Evolutionary conservation across 2,888 invertebrate species (phyloP).

Genomic region (Leucophenga maculata): DNA sequence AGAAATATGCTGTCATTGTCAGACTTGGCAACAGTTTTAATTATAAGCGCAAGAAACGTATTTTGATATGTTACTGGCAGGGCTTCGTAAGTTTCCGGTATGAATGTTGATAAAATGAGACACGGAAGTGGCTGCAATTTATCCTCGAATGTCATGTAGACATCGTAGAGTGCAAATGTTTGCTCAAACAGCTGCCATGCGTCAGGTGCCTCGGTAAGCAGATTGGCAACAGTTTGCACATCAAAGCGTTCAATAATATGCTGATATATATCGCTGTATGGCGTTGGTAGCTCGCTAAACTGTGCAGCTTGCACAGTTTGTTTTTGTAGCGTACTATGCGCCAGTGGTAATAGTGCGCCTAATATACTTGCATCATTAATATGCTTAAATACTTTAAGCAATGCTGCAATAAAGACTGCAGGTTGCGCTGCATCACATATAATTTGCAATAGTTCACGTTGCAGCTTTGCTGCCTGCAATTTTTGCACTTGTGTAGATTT

Average conservation of each 20-base stretch:
- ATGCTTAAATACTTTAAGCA: constrained; percentile 60
- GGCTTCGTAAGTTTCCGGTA: constrained; percentile 68
- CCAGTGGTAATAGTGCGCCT: constrained; percentile 53
- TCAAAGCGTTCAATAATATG: constrained; percentile 76
- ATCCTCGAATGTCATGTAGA: constrained; percentile 51
- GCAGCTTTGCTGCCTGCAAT: constrained; percentile 59
- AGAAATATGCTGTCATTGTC: constrained; percentile 77
- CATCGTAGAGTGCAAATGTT: constrained; percentile 74
- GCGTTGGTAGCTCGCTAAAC: constrained; percentile 71
- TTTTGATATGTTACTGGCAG: constrained; percentile 73
- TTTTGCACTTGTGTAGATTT: constrained; percentile 38
- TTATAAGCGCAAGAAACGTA: constrained; percentile 73
- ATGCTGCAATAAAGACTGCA: constrained; percentile 47
- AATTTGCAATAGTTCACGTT: constrained; percentile 44
- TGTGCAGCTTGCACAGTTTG: constrained; percentile 28
- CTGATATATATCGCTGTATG: constrained; percentile 74
- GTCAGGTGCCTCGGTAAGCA: constrained; percentile 66
- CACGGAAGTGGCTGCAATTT: constrained; percentile 65
- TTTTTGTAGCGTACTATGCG: background rate
- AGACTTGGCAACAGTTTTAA: constrained; percentile 75
- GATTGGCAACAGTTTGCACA: constrained; percentile 61
- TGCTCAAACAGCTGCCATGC: constrained; percentile 77
- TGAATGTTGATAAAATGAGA: constrained; percentile 59
- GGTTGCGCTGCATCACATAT: constrained; percentile 46
- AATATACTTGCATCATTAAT: constrained; percentile 56